Base-by-base conservation (phyloP, 2,888 invertebrate species). In the Xiphydria camelus region DNA sequence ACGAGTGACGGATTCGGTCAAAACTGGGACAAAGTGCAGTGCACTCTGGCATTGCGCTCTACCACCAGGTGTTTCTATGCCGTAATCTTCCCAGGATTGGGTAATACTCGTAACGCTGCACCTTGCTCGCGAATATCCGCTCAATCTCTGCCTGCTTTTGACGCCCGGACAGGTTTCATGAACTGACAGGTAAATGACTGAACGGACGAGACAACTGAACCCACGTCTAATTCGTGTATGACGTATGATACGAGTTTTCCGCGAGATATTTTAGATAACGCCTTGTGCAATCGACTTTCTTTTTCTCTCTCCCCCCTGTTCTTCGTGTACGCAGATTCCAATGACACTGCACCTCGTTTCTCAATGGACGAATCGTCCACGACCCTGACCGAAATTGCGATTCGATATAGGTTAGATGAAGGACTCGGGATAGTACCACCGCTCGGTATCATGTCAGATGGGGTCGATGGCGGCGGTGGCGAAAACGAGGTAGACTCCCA, bases 1-100 rank as follows among this genome's bases (percentile, higher is more conserved):
- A 73, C 66, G 59, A 68, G 65, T 73, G 71, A 73, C 71, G 70
- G 73, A 73, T 71, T 73, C 65, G 61, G 61, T 63, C 60, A 70
- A 73, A 74, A 73, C 71, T 73, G 73, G 74, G 73, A 74, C 74
- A 75, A 73, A 73, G 74, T 75, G 74, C 74, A 75, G 64, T 75
- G 74, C 69, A 74, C 75, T 74, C 75, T 73, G 70, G 73, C 71
- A 72, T 71, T 73, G 72, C 73, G 70, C 66, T 73, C 67, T 63
- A 59, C 65, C 68, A 66, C 71, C 72, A 74, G 73, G 72, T 73
- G 71, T 74, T 71, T 73, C 68, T 67, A 66, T 73, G 72, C 68
- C 66, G 70, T 74, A 72, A 72, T 74, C 64, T 70, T 72, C 70
- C 61, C 67, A 69, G 64, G 64, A 71, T 74, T 75, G 71, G 65